Percentiles rank a stretch among this genome's conserved stretches.
phyloP scores from a whole-genome alignment of 2,888 invertebrate species.

The Drosophila maculinotata region DNA sequence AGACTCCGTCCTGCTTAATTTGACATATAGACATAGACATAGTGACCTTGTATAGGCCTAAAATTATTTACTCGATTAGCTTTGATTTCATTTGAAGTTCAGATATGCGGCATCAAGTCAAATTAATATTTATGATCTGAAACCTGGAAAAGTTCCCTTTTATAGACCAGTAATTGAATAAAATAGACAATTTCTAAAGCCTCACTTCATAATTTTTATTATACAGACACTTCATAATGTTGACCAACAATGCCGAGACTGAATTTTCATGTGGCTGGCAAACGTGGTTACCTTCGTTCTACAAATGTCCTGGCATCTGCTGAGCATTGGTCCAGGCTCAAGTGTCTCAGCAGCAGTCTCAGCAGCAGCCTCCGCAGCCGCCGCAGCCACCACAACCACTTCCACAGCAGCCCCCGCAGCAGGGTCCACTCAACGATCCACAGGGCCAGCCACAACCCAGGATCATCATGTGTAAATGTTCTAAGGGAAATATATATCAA shows the following conservation, averaged over 20 bases:
- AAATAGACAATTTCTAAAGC: not conserved
- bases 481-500: not conserved
- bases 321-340: not conserved
- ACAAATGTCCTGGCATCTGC: not conserved
- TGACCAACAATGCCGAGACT: not conserved
- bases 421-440: conserved; percentile 57
- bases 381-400: conserved; percentile 6
- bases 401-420: conserved; percentile 30
- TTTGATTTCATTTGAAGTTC: too few species aligned
- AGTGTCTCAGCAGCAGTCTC: not conserved
- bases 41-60: too few species aligned
- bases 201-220: not conserved
- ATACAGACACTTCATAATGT: not conserved
- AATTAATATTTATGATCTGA: too few species aligned
- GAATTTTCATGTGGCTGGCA: not conserved
- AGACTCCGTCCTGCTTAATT: too few species aligned
- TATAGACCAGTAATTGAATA: too few species aligned
- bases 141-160: too few species aligned
- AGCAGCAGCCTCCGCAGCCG: conserved; percentile 6
- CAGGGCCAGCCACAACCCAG: conserved; percentile 61
- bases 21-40: too few species aligned
- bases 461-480: conserved; percentile 25
- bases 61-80: too few species aligned
- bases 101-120: too few species aligned
- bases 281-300: not conserved